These are phyloP conservation scores for Tachina grossa DNA, from an alignment of 2,888 invertebrate species.

Conservation along the genomic window DNA sequence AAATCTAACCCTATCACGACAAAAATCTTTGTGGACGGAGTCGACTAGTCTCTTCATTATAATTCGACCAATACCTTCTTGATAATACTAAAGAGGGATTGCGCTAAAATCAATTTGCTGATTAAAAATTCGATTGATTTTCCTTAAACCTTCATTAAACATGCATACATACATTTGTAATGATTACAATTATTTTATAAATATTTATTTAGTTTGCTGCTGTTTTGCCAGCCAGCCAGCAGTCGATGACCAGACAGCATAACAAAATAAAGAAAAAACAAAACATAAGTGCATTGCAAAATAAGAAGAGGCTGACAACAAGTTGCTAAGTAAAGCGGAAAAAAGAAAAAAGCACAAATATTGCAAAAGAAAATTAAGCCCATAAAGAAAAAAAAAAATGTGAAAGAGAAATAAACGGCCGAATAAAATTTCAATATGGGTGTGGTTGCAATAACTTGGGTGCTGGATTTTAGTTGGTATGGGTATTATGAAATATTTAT, in stretches of 20 bases:
- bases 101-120: background rate
- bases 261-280: conserved; percentile 7
- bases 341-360: conserved; percentile 20
- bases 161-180: background rate
- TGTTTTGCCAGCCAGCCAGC: background rate
- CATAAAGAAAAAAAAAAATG: conserved; percentile 26
- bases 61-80: no score
- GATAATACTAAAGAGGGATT: no score
- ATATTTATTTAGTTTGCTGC: background rate
- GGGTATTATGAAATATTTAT: conserved; percentile 42
- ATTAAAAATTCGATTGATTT: background rate
- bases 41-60: no score
- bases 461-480: conserved; percentile 7
- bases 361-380: conserved; percentile 49
- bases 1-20: no score
- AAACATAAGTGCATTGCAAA: conserved; percentile 25
- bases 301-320: conserved; percentile 39
- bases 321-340: conserved; percentile 22
- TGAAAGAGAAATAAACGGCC: conserved; percentile 29
- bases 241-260: conserved; percentile 57
- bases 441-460: conserved; percentile 56
- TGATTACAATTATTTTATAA: conserved; percentile 20
- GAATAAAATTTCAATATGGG: conserved; percentile 56
- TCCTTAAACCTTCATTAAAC: background rate
- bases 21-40: no score